Percentiles rank a stretch among this genome's conserved stretches.
phyloP scores from a whole-genome alignment of 2,113 vertebrate species.

The Equus przewalskii region DNA sequence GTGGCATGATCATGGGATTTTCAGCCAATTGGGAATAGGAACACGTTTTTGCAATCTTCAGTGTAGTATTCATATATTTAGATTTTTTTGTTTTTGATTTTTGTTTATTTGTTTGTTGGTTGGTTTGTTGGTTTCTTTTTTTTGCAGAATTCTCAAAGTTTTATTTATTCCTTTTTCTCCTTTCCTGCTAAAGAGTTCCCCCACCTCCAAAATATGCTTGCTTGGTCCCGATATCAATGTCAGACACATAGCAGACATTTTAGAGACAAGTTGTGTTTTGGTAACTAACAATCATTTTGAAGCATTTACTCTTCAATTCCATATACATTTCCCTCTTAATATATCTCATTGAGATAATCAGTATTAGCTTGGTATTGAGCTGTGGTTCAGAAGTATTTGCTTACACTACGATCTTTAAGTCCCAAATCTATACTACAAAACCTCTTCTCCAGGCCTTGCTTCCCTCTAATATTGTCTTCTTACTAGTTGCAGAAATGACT shows the following conservation, averaged over 20 bases:
- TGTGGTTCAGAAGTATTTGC: not conserved
- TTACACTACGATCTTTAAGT: not conserved
- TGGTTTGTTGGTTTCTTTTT: not conserved
- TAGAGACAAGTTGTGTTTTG: not conserved
- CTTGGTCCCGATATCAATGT: not conserved
- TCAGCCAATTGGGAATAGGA: not conserved
- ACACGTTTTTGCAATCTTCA: not conserved
- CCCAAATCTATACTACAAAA: not conserved
- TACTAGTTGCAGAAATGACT: not conserved
- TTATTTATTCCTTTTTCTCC: not conserved
- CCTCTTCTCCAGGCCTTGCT: not conserved
- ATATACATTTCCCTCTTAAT: not conserved
- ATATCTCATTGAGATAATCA: not conserved
- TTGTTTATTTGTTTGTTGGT: not conserved
- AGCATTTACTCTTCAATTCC: not conserved
- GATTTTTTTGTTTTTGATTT: not conserved
- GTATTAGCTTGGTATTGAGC: not conserved
- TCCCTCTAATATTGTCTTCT: not conserved
- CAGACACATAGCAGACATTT: not conserved
- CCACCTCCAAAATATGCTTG: not conserved
- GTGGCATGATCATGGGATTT: rapidly evolving
- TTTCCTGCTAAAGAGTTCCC: too few relatives aligned
- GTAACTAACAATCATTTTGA: not conserved
- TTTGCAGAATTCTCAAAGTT: not conserved
- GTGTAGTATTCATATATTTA: not conserved